Evolutionary conservation across 1,140 invertebrate genomes (phyloP).

Genomic region (Hirudo medicinalis): DNA sequence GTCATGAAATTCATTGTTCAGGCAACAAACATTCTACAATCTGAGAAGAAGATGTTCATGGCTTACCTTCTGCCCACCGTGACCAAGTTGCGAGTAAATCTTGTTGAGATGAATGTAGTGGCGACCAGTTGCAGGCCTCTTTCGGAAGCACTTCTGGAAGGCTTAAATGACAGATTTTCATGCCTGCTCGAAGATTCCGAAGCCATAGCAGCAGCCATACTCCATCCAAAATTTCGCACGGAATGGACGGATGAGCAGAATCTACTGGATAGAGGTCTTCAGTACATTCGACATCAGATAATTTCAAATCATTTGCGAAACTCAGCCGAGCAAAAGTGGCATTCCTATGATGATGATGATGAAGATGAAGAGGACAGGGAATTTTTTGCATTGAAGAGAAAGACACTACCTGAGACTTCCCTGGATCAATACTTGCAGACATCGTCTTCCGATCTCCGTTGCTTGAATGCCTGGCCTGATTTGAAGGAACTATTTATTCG

Average conservation of each 20-base stretch:
- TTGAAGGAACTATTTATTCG: too few species aligned
- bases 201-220: slow-evolving; percentile 1
- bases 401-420: neutral
- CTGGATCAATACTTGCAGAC: too few species aligned
- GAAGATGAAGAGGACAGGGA: neutral
- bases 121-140: neutral
- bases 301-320: neutral
- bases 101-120: neutral
- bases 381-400: neutral
- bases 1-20: slow-evolving; percentile 1
- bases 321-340: neutral
- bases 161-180: neutral
- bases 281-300: neutral
- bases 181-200: neutral
- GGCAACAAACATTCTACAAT: neutral
- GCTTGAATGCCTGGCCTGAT: too few species aligned
- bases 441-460: too few species aligned
- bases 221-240: neutral
- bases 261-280: neutral
- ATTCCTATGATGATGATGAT: neutral
- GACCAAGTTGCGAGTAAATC: neutral
- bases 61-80: slow-evolving; percentile 4
- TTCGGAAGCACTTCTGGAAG: neutral
- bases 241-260: neutral
- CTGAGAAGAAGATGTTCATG: slow-evolving; percentile 7